Evolutionary conservation across 2,888 invertebrate genomes (phyloP).

Genomic region (Amitus sp.): DNA sequence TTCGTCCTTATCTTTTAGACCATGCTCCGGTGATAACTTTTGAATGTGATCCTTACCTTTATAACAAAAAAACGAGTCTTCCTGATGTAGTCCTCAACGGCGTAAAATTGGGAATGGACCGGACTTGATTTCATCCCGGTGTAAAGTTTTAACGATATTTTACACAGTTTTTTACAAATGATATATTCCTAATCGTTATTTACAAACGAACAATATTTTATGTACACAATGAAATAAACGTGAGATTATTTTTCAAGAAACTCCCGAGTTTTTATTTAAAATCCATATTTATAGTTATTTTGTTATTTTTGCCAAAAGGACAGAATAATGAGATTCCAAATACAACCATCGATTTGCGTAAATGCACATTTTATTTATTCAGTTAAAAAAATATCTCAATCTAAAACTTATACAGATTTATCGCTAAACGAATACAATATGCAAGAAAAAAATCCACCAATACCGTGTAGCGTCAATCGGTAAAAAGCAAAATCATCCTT

Average conservation of each 20-base stretch:
- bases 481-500: slow-evolving; percentile 15
- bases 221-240: slow-evolving; percentile 27
- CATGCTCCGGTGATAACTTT: slow-evolving; percentile 63
- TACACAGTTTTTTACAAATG: slow-evolving; percentile 12
- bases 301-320: too few species aligned
- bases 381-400: slow-evolving; percentile 41
- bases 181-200: neutral
- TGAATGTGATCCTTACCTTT: slow-evolving; percentile 63
- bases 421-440: slow-evolving; percentile 33
- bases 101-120: slow-evolving; percentile 62
- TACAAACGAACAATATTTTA: neutral
- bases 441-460: slow-evolving; percentile 31
- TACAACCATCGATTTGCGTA: slow-evolving; percentile 28
- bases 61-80: slow-evolving; percentile 56
- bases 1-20: slow-evolving; percentile 40
- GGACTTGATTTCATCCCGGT: slow-evolving; percentile 44
- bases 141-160: neutral
- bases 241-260: slow-evolving; percentile 22
- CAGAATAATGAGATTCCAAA: too few species aligned
- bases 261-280: too few species aligned
- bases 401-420: slow-evolving; percentile 37
- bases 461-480: slow-evolving; percentile 13
- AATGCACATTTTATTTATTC: slow-evolving; percentile 35
- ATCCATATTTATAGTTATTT: too few species aligned
- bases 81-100: slow-evolving; percentile 65